Percentiles rank a stretch among this genome's conserved stretches.
Conservation (phyloP, 2,888 invertebrate species). For the Tachina fera region DNA sequence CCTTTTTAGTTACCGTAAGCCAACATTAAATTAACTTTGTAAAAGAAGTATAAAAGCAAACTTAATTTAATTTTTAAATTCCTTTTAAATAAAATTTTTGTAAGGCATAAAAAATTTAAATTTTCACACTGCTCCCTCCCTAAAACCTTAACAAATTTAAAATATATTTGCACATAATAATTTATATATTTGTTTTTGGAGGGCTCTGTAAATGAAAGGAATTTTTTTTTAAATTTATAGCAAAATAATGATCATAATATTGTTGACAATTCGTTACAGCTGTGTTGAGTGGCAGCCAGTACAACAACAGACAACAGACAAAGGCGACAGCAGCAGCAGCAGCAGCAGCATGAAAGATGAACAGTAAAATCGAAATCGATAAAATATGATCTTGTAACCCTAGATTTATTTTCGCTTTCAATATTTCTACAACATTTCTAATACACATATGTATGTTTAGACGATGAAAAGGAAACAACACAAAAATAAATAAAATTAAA, state of each 20-base stretch:
- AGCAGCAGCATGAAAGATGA: slow-evolving; percentile 27
- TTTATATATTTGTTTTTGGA: background rate
- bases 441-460: background rate
- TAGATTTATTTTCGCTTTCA: slow-evolving; percentile 73
- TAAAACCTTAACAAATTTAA: slow-evolving; percentile 40
- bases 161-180: slow-evolving; percentile 44
- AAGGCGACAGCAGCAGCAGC: slow-evolving; percentile 14
- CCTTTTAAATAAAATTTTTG: background rate
- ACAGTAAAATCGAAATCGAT: slow-evolving; percentile 60
- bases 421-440: slow-evolving; percentile 26
- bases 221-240: slow-evolving; percentile 76
- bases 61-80: slow-evolving; percentile 5
- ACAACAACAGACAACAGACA: background rate
- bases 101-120: slow-evolving; percentile 50
- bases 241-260: slow-evolving; percentile 80
- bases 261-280: slow-evolving; percentile 76
- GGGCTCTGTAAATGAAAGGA: background rate
- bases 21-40: background rate
- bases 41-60: background rate
- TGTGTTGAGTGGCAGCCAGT: slow-evolving; percentile 68
- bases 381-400: slow-evolving; percentile 69
- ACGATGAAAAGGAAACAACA: background rate
- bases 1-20: too few relatives aligned
- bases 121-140: slow-evolving; percentile 63
- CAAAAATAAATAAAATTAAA: slow-evolving; percentile 20